Conservation (phyloP, 2,113 vertebrate species). For the Collichthys lucidus region DNA sequence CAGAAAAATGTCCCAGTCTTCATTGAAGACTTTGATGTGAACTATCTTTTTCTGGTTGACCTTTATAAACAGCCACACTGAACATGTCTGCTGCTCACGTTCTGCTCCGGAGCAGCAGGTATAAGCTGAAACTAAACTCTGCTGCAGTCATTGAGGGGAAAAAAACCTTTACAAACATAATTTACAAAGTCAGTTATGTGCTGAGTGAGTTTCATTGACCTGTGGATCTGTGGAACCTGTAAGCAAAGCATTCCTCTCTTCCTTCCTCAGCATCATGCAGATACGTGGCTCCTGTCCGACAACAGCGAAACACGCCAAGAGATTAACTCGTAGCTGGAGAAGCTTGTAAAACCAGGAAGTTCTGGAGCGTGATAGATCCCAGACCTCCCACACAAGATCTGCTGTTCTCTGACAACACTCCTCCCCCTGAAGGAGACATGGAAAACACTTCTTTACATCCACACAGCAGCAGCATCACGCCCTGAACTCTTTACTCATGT, state of each 20-base stretch:
- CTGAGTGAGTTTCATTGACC: constrained; percentile 55
- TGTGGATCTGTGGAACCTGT: constrained; percentile 34
- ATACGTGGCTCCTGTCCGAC: constrained; percentile 51
- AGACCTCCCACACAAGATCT: constrained; percentile 38
- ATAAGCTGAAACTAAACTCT: constrained; percentile 30
- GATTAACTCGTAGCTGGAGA: constrained; percentile 50
- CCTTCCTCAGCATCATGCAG: constrained; percentile 37
- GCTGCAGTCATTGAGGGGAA: constrained; percentile 1
- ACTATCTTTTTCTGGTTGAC: not conserved
- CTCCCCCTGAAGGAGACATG: constrained; percentile 21
- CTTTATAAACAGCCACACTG: not conserved
- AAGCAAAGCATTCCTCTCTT: constrained; percentile 29
- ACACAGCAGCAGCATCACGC: not conserved
- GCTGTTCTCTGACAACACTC: constrained; percentile 10
- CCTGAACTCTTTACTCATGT: not conserved
- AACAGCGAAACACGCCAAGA: constrained; percentile 32
- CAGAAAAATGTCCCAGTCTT: not conserved
- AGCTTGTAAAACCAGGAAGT: constrained; percentile 62
- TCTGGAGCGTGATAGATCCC: constrained; percentile 44
- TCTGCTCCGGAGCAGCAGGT: constrained; percentile 25
- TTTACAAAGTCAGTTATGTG: constrained; percentile 53
- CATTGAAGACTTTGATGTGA: not conserved
- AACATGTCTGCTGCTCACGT: not conserved
- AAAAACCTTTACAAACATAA: constrained; percentile 12
- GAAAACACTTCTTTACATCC: constrained; percentile 35